Base-by-base conservation (phyloP, 2,113 vertebrate genomes). In the Rhabdomys dilectus region DNA sequence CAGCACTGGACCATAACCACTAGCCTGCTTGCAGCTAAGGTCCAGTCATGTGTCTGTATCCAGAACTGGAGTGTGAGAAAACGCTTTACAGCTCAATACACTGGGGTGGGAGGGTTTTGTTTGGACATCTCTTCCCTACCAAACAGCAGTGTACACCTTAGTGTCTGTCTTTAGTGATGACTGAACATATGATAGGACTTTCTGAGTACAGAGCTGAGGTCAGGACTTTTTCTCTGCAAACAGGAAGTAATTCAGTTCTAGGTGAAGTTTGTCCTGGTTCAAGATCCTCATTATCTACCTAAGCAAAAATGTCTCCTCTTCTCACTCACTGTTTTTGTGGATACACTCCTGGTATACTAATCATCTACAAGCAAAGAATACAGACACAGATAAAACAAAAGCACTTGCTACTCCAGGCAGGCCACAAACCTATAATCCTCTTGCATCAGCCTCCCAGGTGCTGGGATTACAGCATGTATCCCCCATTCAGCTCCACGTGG, bases 281-380 rank as follows among this genome's bases (percentile, higher is more conserved):
- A 70, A 89, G 73, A 96, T 70, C 13, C 80, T 93, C 73, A 78
- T 21, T 17, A 9, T 29, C 76, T 92, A 45, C 64, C 70, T 88
- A 31, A 51, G 2, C 26, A 34, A 96, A 56, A 77, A 91, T 8
- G 60, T 19, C 26, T 68, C 42, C 26, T 68, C 42, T 48, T 48
- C 60, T 66, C 42, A 64, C 16, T 60, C 21, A 60, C 29, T 84
- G 34, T 84, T 26, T 2, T 29, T 13, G 60, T 31, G 58, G 70
- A 80, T 24, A 62, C 3, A 78, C 26, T 39, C 36, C 9, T 73
- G 88, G 45, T 7, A 92, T 6, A 62, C 12, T 12, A 87, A 82
- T 17, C 45, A 78, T 24, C 9, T 84, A n/a, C 2, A 82, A 78
- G 34, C n/a, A 76, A 78, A 88, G 36, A 31, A 53, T 48, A 17